phyloP scores from a whole-genome alignment of 2,113 vertebrate genomes.

The Merops nubicus region DNA sequence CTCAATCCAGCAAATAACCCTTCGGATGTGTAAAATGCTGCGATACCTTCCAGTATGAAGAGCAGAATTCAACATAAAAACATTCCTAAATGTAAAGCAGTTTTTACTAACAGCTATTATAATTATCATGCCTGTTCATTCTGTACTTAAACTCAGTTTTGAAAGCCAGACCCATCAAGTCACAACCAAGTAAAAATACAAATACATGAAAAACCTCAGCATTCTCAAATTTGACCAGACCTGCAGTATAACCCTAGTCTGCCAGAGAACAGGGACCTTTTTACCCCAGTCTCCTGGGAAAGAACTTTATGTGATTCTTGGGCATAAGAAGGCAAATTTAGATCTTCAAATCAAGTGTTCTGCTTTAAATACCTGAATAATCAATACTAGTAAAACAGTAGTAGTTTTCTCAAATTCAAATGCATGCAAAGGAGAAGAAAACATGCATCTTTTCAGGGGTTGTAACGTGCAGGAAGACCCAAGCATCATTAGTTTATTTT shows the following conservation, averaged over 20 bases:
- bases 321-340: neutral
- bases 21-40: neutral
- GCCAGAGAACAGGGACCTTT: neutral
- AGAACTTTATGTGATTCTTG: neutral
- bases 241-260: neutral
- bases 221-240: neutral
- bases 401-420: neutral
- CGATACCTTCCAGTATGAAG: neutral
- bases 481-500: neutral
- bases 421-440: neutral
- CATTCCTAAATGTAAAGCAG: neutral
- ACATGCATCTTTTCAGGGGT: neutral
- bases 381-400: neutral
- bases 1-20: neutral
- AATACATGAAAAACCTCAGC: neutral
- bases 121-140: neutral
- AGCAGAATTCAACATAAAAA: neutral
- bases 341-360: neutral
- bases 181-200: neutral
- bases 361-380: neutral
- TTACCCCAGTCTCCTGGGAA: neutral
- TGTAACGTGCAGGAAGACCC: neutral
- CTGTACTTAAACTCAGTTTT: neutral
- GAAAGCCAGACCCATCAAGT: neutral
- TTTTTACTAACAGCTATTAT: neutral